Evolutionary conservation across 2,113 vertebrate species (phyloP), one percentile per base, ranked within the genome.

Genomic region (Egretta garzetta): DNA sequence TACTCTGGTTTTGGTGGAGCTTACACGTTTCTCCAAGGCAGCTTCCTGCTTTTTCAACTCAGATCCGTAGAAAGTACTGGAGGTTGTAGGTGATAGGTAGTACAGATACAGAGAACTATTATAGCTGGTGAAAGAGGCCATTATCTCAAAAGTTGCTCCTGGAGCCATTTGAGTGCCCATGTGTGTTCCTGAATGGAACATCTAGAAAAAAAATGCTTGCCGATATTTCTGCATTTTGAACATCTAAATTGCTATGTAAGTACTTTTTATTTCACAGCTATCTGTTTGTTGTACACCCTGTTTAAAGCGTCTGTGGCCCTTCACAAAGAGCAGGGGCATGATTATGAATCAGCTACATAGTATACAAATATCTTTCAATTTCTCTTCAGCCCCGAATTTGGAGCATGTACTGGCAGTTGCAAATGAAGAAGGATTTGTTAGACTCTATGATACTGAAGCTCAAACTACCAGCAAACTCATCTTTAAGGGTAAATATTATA

Each of bases 361-460:
- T 22, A 55, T 15, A 45, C 19, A 71, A 32, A 67, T 32, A 52
- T 0, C 0, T 75, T 83, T 55, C 17, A 8, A 66, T 91, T 41
- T 80, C n/a, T 94, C 94, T 93, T 76, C 97, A 99, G 99, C 97
- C 20, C 94, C 94, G 1, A 91, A 96, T 35, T 89, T 98, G 86
- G 98, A 98, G 43, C 98, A 98, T 4, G 10, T 99, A 22, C 97
- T 99, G 28, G 99, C 99, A 66, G 99, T 99, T 84, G 99, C 99
- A 66, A 99, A 99, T 80, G 99, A 99, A 96, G 99, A 99, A 97
- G 99, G 99, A 14, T 98, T 99, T 50, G 98, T 99, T 62, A 98
- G 99, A 76, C 96, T 99, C 26, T 99, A 99, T 86, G 98, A 99
- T 81, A 99, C 99, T 27, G 99, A 99, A 91, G 97, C 97, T 79